These are phyloP conservation scores for Drosophila pruinosa DNA, from an alignment of 1,140 invertebrate genomes.

Conservation along the genomic window DNA sequence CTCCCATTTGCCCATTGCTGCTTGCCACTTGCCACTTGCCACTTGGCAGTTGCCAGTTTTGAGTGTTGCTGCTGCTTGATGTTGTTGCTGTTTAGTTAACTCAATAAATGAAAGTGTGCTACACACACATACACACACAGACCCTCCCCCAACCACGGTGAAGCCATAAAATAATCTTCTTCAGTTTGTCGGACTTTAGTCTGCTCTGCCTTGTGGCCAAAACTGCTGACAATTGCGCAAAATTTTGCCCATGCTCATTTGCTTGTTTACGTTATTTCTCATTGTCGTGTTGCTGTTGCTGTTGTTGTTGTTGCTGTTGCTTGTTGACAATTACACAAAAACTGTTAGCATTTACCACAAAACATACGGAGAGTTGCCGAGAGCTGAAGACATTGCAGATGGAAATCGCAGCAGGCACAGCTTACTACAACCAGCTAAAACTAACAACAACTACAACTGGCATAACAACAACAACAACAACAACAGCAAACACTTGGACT, in stretches of 20 bases:
- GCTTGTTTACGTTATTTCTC: constrained; percentile 74
- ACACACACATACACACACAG: constrained; percentile 7
- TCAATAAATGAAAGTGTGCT: constrained; percentile 73
- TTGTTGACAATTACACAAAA: constrained; percentile 78
- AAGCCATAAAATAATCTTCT: constrained; percentile 62
- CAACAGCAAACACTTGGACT: neutral
- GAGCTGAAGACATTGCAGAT: constrained; percentile 19
- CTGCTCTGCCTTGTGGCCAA: constrained; percentile 14
- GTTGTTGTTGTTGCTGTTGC: constrained; percentile 9
- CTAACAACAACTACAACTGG: neutral
- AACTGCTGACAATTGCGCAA: constrained; percentile 74
- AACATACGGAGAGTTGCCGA: constrained; percentile 51
- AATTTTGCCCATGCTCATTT: constrained; percentile 62
- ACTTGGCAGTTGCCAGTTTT: constrained; percentile 36
- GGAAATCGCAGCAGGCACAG: constrained; percentile 35
- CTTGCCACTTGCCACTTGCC: constrained; percentile 9
- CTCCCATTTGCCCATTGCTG: constrained; percentile 3
- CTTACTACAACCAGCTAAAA: no score
- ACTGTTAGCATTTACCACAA: constrained; percentile 74
- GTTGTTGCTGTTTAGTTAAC: constrained; percentile 73
- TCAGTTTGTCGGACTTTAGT: neutral
- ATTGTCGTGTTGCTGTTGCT: constrained; percentile 48
- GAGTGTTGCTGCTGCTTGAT: constrained; percentile 21
- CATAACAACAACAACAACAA: neutral
- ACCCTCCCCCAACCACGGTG: neutral